A percentile compares a stretch with the other conserved stretches of the same genome.
These are phyloP conservation scores for Dicycla oo DNA, from an alignment of 2,888 invertebrate species.

Conservation along the genomic window DNA sequence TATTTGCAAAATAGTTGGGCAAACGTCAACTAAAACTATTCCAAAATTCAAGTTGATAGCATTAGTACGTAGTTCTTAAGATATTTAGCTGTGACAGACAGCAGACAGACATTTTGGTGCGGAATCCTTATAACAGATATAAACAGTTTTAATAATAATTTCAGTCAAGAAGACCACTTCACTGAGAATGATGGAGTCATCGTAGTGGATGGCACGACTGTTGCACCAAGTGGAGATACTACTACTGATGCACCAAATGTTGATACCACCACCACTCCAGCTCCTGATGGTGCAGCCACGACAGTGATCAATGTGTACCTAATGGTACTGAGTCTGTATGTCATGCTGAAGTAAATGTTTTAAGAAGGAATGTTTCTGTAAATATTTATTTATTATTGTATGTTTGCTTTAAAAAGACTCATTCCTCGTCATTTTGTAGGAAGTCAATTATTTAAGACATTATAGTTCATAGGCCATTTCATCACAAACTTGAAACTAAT, in stretches of 20 bases:
- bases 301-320: constrained; percentile 35
- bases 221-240: background rate
- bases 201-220: constrained; percentile 9
- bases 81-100: no score
- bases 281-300: constrained; percentile 28
- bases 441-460: background rate
- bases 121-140: no score
- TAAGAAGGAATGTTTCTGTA: background rate
- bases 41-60: no score
- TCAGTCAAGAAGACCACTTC: constrained; percentile 40
- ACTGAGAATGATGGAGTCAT: constrained; percentile 22
- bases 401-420: background rate
- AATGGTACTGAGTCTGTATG: constrained; percentile 25
- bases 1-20: no score
- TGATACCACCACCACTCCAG: background rate
- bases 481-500: background rate
- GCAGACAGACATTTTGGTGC: no score
- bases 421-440: background rate
- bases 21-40: no score
- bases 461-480: background rate
- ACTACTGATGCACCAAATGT: background rate
- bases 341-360: constrained; percentile 22
- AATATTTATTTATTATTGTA: constrained; percentile 7
- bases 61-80: no score
- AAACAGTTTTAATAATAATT: constrained; percentile 2